phyloP scores from a whole-genome alignment of 2,113 vertebrate species.

The Lutjanus erythropterus region DNA sequence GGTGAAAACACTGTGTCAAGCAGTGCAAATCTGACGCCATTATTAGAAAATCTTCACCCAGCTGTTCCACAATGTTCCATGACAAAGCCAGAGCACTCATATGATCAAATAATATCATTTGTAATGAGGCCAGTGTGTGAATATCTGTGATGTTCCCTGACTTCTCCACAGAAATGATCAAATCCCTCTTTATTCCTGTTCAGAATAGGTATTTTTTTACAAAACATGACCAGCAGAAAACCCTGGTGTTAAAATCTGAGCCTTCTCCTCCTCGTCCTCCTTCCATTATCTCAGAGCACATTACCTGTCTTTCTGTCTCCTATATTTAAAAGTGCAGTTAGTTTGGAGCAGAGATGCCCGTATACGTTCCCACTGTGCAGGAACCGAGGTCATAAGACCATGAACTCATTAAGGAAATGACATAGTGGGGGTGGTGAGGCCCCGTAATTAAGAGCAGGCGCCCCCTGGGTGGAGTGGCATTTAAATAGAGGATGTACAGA shows the following conservation, averaged over 20 bases:
- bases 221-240: background rate
- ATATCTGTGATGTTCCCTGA: background rate
- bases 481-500: slow-evolving; percentile 69
- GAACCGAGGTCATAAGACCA: slow-evolving; percentile 63
- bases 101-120: background rate
- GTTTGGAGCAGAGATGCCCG: slow-evolving; percentile 36
- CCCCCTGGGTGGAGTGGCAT: slow-evolving; percentile 66
- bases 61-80: slow-evolving; percentile 2
- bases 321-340: slow-evolving; percentile 63
- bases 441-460: slow-evolving; percentile 76
- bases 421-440: slow-evolving; percentile 59
- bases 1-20: slow-evolving; percentile 19
- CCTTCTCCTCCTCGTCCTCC: background rate
- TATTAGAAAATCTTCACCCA: slow-evolving; percentile 11
- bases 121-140: background rate
- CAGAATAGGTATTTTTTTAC: background rate
- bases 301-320: slow-evolving; percentile 23
- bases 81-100: background rate
- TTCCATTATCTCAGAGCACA: background rate
- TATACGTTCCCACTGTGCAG: slow-evolving; percentile 51
- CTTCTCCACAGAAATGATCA: background rate
- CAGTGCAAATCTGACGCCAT: slow-evolving; percentile 5
- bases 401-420: slow-evolving; percentile 77
- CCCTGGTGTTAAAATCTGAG: background rate
- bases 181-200: background rate